Conservation (phyloP, 2,797 vertebrate genomes). For the Macropodus opercularis region DNA sequence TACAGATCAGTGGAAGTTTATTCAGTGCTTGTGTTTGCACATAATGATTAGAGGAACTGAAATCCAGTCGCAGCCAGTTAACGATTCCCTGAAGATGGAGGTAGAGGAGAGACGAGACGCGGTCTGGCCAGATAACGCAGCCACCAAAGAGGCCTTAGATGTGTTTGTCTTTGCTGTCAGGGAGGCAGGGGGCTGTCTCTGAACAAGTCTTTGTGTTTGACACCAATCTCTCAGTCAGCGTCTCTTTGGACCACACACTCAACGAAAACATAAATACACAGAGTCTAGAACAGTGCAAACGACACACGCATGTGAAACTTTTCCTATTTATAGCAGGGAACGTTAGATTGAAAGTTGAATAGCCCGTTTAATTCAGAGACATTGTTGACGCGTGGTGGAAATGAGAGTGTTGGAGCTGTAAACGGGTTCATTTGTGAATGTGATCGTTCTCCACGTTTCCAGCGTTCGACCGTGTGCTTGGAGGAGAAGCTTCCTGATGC, state of each 20-base stretch:
- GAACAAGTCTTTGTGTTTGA: conserved; percentile 62
- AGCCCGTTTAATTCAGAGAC: conserved; percentile 21
- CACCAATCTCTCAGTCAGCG: conserved; percentile 70
- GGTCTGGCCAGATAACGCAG: conserved; percentile 38
- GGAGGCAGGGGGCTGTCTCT: conserved; percentile 36
- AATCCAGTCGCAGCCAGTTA: neutral
- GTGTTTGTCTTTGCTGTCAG: conserved; percentile 16
- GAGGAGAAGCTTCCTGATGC: too few relatives aligned
- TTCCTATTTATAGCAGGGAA: conserved; percentile 44
- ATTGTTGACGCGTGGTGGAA: conserved; percentile 42
- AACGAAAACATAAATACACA: conserved; percentile 5
- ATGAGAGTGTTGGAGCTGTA: conserved; percentile 33
- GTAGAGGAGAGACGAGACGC: conserved; percentile 16
- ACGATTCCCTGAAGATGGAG: conserved; percentile 22
- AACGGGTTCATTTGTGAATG: too few relatives aligned
- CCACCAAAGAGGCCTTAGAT: conserved; percentile 32
- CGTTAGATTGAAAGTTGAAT: conserved; percentile 50
- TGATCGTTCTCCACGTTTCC: too few relatives aligned
- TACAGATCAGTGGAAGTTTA: neutral
- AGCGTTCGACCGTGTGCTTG: too few relatives aligned
- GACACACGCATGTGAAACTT: conserved; percentile 34
- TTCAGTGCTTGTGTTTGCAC: conserved; percentile 8
- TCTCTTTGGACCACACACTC: conserved; percentile 50
- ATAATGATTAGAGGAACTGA: neutral
- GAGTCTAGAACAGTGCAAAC: conserved; percentile 9